Conservation (phyloP, 1,140 invertebrate species). For the Colletes latitarsis region DNA sequence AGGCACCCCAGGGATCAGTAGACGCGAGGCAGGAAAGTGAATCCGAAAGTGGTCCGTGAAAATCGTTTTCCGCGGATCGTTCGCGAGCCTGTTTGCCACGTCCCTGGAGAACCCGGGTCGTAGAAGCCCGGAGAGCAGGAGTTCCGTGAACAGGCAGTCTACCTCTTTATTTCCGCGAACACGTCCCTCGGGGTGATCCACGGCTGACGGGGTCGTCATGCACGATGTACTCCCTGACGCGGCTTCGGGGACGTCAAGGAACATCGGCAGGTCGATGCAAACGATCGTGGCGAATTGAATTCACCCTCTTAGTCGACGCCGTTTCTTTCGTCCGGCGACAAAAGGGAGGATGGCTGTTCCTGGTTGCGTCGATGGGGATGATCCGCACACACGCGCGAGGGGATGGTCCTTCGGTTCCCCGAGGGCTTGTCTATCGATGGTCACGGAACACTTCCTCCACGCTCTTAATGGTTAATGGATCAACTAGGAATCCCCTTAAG, state of each 20-base stretch:
- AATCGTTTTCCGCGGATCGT: conserved; percentile 30
- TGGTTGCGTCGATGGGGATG: conserved; percentile 3
- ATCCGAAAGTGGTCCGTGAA: conserved; percentile 23
- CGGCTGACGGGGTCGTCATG: conserved; percentile 32
- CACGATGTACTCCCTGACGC: conserved; percentile 15
- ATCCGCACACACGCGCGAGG: conserved; percentile 1
- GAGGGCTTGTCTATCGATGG: conserved; percentile 29
- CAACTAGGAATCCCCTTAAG: conserved; percentile 19
- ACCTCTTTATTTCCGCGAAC: conserved; percentile 51
- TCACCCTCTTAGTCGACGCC: background rate
- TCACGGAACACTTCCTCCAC: conserved; percentile 42
- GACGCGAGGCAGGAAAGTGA: background rate
- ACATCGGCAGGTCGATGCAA: conserved; percentile 56
- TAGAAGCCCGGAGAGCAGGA: background rate
- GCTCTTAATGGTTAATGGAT: conserved; percentile 52
- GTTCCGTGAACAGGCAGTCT: background rate
- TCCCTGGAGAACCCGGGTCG: conserved; percentile 23
- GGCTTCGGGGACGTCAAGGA: background rate
- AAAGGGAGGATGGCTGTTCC: background rate
- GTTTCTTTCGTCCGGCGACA: background rate
- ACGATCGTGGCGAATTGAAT: conserved; percentile 71
- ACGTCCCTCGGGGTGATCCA: conserved; percentile 36
- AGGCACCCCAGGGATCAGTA: background rate
- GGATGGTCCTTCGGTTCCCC: background rate
- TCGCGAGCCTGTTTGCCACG: background rate